A percentile compares a stretch with the other conserved stretches of the same genome.
These are phyloP conservation scores for Pitangus sulphuratus DNA, from an alignment of 2,797 vertebrate species.

Conservation along the genomic window DNA sequence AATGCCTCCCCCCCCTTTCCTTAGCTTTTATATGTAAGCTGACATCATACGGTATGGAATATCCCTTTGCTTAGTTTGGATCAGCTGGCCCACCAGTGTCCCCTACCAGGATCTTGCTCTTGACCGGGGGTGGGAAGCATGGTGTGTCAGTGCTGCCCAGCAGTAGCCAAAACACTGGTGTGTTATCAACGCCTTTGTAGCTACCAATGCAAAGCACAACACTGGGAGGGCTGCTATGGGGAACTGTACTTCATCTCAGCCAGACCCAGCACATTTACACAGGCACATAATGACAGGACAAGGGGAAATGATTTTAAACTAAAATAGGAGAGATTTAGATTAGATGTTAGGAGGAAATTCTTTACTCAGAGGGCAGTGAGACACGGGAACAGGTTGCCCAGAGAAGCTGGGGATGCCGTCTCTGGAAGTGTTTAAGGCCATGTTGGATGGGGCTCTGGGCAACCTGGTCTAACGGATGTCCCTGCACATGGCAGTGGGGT, in stretches of 20 bases:
- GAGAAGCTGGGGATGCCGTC: background rate
- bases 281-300: background rate
- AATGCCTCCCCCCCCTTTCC: background rate
- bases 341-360: background rate
- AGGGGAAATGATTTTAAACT: background rate
- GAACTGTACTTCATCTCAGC: background rate
- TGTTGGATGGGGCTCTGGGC: background rate
- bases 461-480: background rate
- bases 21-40: background rate
- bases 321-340: background rate
- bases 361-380: background rate
- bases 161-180: background rate
- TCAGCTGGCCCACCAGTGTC: background rate
- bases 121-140: no score
- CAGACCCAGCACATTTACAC: background rate
- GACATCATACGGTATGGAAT: background rate
- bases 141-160: background rate
- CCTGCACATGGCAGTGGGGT: background rate
- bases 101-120: background rate
- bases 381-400: background rate
- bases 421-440: background rate
- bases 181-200: background rate
- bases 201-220: background rate
- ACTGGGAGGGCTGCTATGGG: background rate
- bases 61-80: background rate